Evolutionary conservation across 2,797 vertebrate genomes (phyloP), one percentile per base, ranked within the genome.

Genomic region (Sebastes melanostomus): DNA sequence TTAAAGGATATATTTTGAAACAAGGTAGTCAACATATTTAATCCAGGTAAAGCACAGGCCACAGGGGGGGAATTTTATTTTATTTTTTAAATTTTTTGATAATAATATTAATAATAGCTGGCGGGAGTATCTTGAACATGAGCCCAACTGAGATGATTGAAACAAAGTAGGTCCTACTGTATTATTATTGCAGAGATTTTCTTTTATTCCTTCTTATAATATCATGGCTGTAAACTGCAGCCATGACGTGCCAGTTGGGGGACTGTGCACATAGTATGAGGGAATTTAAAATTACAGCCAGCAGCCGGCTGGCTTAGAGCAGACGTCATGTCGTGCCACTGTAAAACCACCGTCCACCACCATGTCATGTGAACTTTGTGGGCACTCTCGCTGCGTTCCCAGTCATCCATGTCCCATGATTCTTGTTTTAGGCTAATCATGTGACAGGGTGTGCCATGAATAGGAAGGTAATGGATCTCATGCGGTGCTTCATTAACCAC

Each of bases 401-500:
- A 73, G 66, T 83, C 70, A 82, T 72, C 63, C 54, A 25, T 69
- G 86, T 95, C 95, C 84, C 93, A 92, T 96, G 96, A 95, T 92
- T 94, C 91, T 89, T 63, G 85, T 96, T 95, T 93, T 72, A 80
- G 69, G 60, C 75, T 60, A 82, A 89, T 91, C 94, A 94, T 95
- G 94, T 94, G 96, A 95, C 82, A 72, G 82, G 34, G 82, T 77
- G 66, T 69, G 82, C 81, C 87, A 77, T 77, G 80, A 92, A 93
- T 94, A 92, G 93, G 71, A 72, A 81, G 66, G 75, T 94, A 95
- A 96, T 95, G 93, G 91, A 92, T 94, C 85, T 84, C 88, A 89
- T 62, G 83, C 88, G 78, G 93, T 81, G 66, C 71, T 85, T 86
- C 85, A 91, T 96, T 95, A 95, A 63, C 79, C 70, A 84, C 83